These are phyloP conservation scores for Sciurus carolinensis DNA, from an alignment of 2,797 vertebrate genomes.

Conservation along the genomic window DNA sequence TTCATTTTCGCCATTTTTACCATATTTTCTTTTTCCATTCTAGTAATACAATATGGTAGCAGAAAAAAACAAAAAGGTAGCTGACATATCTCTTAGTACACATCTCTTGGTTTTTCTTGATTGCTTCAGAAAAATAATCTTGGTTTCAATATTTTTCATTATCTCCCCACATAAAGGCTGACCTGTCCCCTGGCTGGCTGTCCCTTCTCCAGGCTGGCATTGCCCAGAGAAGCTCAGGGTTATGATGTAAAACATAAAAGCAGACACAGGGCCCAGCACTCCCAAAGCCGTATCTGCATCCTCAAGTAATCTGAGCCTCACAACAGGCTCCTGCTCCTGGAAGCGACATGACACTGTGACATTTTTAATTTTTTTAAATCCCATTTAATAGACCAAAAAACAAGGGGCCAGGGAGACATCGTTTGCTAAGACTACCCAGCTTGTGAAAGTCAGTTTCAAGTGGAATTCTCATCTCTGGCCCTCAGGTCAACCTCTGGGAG, in stretches of 20 bases:
- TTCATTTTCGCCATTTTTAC: background rate
- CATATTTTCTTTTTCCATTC: background rate
- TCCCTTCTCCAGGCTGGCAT: background rate
- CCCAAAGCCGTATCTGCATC: background rate
- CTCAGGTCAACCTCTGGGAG: background rate
- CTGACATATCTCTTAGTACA: background rate
- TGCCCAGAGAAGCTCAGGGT: background rate
- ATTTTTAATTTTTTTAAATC: background rate
- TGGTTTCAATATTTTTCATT: constrained; percentile 18
- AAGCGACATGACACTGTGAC: background rate
- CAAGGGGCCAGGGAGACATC: no score
- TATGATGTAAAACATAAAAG: background rate
- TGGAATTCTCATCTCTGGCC: background rate
- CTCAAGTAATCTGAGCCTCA: background rate
- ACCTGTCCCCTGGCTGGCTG: background rate
- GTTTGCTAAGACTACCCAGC: background rate
- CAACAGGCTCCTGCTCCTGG: background rate
- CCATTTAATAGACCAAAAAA: background rate
- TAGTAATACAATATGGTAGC: background rate
- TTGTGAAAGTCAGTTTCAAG: background rate
- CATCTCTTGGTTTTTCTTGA: background rate
- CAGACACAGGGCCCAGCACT: background rate
- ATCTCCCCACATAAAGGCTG: background rate
- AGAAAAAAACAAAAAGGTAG: background rate
- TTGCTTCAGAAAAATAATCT: constrained; percentile 30